phyloP scores from a whole-genome alignment of 2,888 invertebrate genomes.

The Pandemis cinnamomeana region DNA sequence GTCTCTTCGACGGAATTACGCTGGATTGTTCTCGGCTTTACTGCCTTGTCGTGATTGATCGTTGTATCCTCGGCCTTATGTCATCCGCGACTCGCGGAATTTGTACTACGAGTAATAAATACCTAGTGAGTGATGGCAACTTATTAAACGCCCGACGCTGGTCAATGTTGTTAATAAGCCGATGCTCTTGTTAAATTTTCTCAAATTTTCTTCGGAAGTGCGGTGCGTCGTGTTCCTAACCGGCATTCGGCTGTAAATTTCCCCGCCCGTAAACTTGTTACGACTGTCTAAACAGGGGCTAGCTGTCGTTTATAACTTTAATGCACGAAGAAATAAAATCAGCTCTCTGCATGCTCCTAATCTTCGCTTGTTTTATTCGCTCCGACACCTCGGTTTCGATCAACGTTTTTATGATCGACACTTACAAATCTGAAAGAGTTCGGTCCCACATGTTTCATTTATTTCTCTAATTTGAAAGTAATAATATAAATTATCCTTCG shows the following conservation, averaged over 20 bases:
- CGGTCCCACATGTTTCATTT: background rate
- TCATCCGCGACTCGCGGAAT: conserved; percentile 81
- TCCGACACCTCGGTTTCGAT: conserved; percentile 37
- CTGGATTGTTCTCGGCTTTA: conserved; percentile 84
- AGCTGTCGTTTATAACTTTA: conserved; percentile 74
- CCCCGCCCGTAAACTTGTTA: conserved; percentile 76
- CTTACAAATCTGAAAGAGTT: conserved; percentile 12
- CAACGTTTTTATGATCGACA: conserved; percentile 24
- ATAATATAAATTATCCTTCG: background rate
- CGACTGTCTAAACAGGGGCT: conserved; percentile 82
- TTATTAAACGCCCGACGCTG: conserved; percentile 43
- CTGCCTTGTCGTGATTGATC: conserved; percentile 82
- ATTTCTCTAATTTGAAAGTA: background rate
- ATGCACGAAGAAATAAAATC: conserved; percentile 66
- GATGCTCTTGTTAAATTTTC: conserved; percentile 1
- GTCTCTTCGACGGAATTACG: conserved; percentile 84
- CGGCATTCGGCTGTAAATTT: conserved; percentile 77
- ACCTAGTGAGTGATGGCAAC: conserved; percentile 78
- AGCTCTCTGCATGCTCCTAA: conserved; percentile 56
- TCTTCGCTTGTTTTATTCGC: conserved; percentile 50
- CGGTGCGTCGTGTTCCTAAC: conserved; percentile 79
- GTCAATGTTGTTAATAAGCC: conserved; percentile 2
- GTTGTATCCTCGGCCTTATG: conserved; percentile 82
- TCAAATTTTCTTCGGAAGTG: conserved; percentile 57
- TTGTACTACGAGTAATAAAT: conserved; percentile 79